Base-by-base conservation (phyloP, 2,113 vertebrate genomes). In the Dromiciops gliroides region DNA sequence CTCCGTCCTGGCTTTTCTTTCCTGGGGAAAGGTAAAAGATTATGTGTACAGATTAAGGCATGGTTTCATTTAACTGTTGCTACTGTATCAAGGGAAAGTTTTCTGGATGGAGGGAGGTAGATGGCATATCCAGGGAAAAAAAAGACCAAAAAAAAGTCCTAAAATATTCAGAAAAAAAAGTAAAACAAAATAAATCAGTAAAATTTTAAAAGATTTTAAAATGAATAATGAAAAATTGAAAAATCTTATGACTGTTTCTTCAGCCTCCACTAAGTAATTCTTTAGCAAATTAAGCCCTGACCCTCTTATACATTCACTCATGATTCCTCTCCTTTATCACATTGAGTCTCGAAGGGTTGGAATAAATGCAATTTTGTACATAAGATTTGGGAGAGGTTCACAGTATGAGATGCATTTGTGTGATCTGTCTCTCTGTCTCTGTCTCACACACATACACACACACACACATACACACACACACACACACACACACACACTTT, bases 301-400 rank as follows among this genome's bases (percentile, higher is more conserved):
- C 16, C n/a, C 16, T 44, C 37, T 44, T 75, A 75, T n/a, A 16
- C 16, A 44, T 37, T 4, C 60, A 75, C 31, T n/a, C 89, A 75
- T 2, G 92, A 1, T 0, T 3, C 2, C 6, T 88, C 23, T 89
- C 16, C 2, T 75, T 95, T 94, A 50, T 51, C 50, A 67, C 60
- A 8, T 67, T 89, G 92, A 95, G 50, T 14, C 5, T 97, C 75
- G 83, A 50, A 96, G 94, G 50, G 89, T 95, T 92, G 92, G 94
- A 0, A 94, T 95, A 94, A 92, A 94, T 91, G 37, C 24, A 51
- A 51, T 95, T 16, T 4, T 92, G 6, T 67, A 94, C 67, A 8
- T 75, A 75, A 28, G 8, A 14, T 92, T 96, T 96, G 75, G 49
- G 90, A 91, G 31, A 37, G 22, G 37, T 75, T 94, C 67, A 97